Evolutionary conservation across 2,888 invertebrate species (phyloP), one percentile per base, ranked within the genome.

Genomic region (Crossocerus cetratus): DNA sequence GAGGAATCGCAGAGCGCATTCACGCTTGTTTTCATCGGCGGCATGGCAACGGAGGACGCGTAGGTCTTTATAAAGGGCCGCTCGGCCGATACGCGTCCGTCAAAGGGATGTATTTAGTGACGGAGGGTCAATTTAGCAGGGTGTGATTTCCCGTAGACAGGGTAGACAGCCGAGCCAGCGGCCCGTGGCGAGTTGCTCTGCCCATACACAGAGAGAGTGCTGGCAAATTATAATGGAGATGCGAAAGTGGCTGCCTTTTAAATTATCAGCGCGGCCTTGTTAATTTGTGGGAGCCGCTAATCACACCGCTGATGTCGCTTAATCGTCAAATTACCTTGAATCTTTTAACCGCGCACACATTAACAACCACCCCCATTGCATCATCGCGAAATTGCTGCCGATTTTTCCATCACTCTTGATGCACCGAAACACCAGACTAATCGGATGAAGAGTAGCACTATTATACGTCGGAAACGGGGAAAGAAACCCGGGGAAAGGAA

Each of bases 71-170:
- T 60, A 59, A 16, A 65, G 55, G 49, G 16, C 11, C 5, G 49
- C 16, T 16, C 49, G n/a, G 4, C 16, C 49, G n/a, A 16, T 49
- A 49, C 71, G 66, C 61, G 65, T 59, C 72, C 73, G 87, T 87
- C 86, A 85, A 87, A 85, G 86, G 87, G 82, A 85, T 81, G 83
- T 86, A 86, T 88, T 87, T 87, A 87, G 86, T 83, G 80, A 82
- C 82, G 82, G 84, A 83, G 85, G 88, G 86, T 88, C 86, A 86
- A 88, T 87, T 87, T 87, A 86, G 79, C 86, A 83, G 86, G 86
- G 86, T 88, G 87, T 85, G 87, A 86, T 87, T 86, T 85, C 82
- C 81, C 42, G 67, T 65, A 83, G 84, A 74, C 82, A 80, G 72
- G 56, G 32, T 32, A 32, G 32, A 32, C 32, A 3, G 32, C 1